Percentiles rank a stretch among this genome's conserved stretches.
Conservation (phyloP, 2,888 invertebrate genomes). For the Toxonevra muliebris region DNA sequence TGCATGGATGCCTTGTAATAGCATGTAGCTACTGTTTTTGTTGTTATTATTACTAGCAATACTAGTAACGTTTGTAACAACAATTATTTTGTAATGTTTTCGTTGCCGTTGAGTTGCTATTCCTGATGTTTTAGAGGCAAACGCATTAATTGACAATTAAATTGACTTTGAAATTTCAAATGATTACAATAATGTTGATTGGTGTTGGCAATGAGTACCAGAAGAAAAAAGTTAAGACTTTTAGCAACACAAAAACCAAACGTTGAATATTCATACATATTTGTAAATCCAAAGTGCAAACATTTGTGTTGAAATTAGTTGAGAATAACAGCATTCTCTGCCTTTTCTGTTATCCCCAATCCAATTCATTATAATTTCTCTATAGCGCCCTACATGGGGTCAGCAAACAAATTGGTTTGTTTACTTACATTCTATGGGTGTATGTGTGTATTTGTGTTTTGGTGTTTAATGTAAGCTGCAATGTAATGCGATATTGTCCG, state of each 20-base stretch:
- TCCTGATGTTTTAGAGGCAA: not conserved
- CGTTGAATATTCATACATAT: not conserved
- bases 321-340: not conserved
- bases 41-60: slow-evolving; percentile 26
- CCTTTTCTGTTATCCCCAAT: not conserved
- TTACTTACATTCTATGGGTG: not conserved
- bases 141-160: slow-evolving; percentile 61
- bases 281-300: not conserved
- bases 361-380: not conserved
- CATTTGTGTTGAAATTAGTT: not conserved
- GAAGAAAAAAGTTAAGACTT: not conserved
- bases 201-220: not conserved
- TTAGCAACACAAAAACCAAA: not conserved
- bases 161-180: slow-evolving; percentile 53
- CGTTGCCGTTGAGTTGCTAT: too few species aligned
- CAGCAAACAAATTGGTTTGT: not conserved
- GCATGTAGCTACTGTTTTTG: slow-evolving; percentile 11
- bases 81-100: too few species aligned
- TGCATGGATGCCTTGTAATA: not conserved
- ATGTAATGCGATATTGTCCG: too few species aligned
- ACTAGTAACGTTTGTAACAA: not conserved
- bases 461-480: too few species aligned
- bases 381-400: too few species aligned
- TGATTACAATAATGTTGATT: not conserved
- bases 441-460: not conserved